phyloP scores from a whole-genome alignment of 2,113 vertebrate genomes.

The Anser brachyrhynchus region DNA sequence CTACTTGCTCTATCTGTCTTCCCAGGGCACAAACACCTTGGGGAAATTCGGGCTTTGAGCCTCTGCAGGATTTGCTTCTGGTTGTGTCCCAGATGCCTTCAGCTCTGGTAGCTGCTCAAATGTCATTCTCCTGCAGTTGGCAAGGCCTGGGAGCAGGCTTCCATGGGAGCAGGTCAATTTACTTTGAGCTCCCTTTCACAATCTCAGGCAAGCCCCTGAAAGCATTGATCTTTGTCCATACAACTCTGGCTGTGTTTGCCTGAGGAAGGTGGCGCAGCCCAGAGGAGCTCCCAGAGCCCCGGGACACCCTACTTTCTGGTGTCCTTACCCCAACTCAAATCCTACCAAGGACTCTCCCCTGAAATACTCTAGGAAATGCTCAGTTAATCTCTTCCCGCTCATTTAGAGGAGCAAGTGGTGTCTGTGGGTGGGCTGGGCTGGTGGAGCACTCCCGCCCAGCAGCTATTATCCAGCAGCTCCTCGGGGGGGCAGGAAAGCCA shows the following conservation, averaged over 20 bases:
- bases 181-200: not conserved
- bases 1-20: not conserved
- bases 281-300: not conserved
- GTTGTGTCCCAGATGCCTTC: not conserved
- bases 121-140: not conserved
- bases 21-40: not conserved
- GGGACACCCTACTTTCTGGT: not conserved
- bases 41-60: not conserved
- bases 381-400: not conserved
- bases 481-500: not conserved
- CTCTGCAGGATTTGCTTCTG: not conserved
- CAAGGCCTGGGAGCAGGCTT: not conserved
- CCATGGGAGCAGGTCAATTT: not conserved
- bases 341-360: not conserved
- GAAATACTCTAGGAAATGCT: not conserved
- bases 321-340: not conserved
- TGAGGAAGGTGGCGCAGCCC: not conserved
- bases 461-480: not conserved
- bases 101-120: not conserved
- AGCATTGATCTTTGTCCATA: not conserved
- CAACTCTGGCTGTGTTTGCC: fast-evolving
- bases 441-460: not conserved
- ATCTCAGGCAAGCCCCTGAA: not conserved
- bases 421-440: constrained; percentile 22
- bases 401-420: not conserved